A percentile compares a stretch with the other conserved stretches of the same genome.
These are phyloP conservation scores for Drosophila dives DNA, from an alignment of 2,888 invertebrate genomes.

Conservation along the genomic window DNA sequence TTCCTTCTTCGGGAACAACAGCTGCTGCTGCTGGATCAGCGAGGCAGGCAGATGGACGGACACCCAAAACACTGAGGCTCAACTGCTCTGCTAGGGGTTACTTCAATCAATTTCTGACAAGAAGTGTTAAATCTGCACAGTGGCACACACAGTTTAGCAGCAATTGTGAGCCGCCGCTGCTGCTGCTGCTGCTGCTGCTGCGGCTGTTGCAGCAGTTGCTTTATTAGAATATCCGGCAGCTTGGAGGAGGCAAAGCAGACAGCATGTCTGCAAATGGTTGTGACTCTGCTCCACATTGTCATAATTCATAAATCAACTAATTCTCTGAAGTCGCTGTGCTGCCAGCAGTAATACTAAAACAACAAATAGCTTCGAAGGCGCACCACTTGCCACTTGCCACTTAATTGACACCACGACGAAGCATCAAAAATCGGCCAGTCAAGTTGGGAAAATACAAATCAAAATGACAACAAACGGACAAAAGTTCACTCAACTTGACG, in stretches of 20 bases:
- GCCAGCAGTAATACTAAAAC: slow-evolving; percentile 42
- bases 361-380: slow-evolving; percentile 64
- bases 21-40: slow-evolving; percentile 2
- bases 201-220: slow-evolving; percentile 40
- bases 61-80: slow-evolving; percentile 32
- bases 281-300: slow-evolving; percentile 66
- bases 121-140: slow-evolving; percentile 84
- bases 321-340: slow-evolving; percentile 70
- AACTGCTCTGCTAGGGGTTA: slow-evolving; percentile 72
- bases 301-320: slow-evolving; percentile 82
- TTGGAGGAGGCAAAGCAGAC: slow-evolving; percentile 63
- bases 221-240: slow-evolving; percentile 83
- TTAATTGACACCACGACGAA: slow-evolving; percentile 50
- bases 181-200: slow-evolving; percentile 6
- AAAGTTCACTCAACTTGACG: slow-evolving; percentile 42
- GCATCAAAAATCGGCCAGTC: slow-evolving; percentile 9
- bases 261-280: slow-evolving; percentile 56
- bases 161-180: slow-evolving; percentile 50
- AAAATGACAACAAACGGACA: slow-evolving; percentile 15
- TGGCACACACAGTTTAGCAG: slow-evolving; percentile 41
- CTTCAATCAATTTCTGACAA: slow-evolving; percentile 84
- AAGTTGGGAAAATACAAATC: slow-evolving; percentile 16
- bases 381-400: slow-evolving; percentile 15
- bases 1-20: slow-evolving; percentile 66
- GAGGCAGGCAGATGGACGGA: slow-evolving; percentile 7